Percentiles rank a stretch among this genome's conserved stretches.
Evolutionary conservation across 2,113 vertebrate genomes (phyloP).

Genomic region (Sardina pilchardus): DNA sequence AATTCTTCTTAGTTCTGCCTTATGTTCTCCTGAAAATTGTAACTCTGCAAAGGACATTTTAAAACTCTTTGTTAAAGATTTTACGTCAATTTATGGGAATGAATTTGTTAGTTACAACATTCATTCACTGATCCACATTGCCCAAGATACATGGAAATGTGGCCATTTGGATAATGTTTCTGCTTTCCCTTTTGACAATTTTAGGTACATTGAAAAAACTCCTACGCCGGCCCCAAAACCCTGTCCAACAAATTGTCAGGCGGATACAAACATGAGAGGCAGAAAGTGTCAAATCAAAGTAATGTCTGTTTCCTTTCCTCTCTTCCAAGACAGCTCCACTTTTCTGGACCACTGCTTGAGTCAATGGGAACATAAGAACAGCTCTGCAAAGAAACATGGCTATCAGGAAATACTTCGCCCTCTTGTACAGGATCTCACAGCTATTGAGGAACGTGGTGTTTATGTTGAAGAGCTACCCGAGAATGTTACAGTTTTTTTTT

Average conservation of each 20-base stretch:
- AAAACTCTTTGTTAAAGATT: conserved; percentile 10
- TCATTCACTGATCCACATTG: conserved; percentile 35
- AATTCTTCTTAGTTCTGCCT: conserved; percentile 34
- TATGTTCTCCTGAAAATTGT: conserved; percentile 32
- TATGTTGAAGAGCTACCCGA: no score
- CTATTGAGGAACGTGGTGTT: no score
- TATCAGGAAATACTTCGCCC: no score
- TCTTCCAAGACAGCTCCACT: conserved; percentile 17
- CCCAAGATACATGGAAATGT: conserved; percentile 38
- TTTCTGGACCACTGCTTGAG: conserved; percentile 9
- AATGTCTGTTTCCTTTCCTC: conserved; percentile 16
- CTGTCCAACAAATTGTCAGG: conserved; percentile 37
- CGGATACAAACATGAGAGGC: conserved; percentile 33
- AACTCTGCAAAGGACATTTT: conserved; percentile 30
- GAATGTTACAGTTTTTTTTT: no score
- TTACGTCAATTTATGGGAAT: conserved; percentile 21
- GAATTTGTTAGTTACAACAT: conserved; percentile 36
- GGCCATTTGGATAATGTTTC: conserved; percentile 39
- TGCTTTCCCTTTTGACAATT: conserved; percentile 36
- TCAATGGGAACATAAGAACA: no score
- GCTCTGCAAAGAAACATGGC: no score
- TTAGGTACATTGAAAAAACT: conserved; percentile 37
- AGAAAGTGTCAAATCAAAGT: conserved; percentile 24
- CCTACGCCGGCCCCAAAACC: conserved; percentile 29
- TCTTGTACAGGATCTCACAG: no score